A percentile compares a stretch with the other conserved stretches of the same genome.
phyloP scores from a whole-genome alignment of 1,140 invertebrate species.

The Caenorhabditis briggsae region DNA sequence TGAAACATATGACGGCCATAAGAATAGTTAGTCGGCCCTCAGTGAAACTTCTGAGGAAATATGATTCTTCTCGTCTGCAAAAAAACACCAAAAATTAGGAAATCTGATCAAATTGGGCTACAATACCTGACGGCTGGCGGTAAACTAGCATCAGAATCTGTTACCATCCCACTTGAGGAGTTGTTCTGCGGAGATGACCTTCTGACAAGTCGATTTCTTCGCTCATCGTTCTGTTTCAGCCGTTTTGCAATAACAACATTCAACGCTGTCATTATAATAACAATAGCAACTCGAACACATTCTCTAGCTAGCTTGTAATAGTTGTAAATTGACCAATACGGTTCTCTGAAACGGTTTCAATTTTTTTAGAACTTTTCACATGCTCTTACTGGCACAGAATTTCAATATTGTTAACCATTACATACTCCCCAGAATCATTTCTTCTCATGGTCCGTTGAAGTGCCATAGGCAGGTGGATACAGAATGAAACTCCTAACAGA shows the following conservation, averaged over 20 bases:
- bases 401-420: constrained; percentile 69
- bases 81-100: background rate
- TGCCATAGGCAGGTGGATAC: constrained; percentile 73
- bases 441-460: constrained; percentile 70
- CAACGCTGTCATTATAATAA: constrained; percentile 70
- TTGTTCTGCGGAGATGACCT: constrained; percentile 10
- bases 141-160: background rate
- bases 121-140: background rate
- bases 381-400: constrained; percentile 67
- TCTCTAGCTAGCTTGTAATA: constrained; percentile 75
- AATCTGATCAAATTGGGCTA: constrained; percentile 6
- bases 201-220: constrained; percentile 22
- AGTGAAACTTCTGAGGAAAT: constrained; percentile 71
- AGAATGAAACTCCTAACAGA: constrained; percentile 69
- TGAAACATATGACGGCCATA: constrained; percentile 74
- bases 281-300: constrained; percentile 71
- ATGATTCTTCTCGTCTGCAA: constrained; percentile 55
- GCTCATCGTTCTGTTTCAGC: constrained; percentile 66
- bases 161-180: background rate
- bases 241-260: constrained; percentile 72
- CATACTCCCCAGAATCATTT: constrained; percentile 57
- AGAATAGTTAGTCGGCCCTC: constrained; percentile 76
- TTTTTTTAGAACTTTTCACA: background rate
- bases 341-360: constrained; percentile 69
- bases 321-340: constrained; percentile 71